Evolutionary conservation across 2,888 invertebrate genomes (phyloP).

Genomic region (Eugnorisma glareosa): DNA sequence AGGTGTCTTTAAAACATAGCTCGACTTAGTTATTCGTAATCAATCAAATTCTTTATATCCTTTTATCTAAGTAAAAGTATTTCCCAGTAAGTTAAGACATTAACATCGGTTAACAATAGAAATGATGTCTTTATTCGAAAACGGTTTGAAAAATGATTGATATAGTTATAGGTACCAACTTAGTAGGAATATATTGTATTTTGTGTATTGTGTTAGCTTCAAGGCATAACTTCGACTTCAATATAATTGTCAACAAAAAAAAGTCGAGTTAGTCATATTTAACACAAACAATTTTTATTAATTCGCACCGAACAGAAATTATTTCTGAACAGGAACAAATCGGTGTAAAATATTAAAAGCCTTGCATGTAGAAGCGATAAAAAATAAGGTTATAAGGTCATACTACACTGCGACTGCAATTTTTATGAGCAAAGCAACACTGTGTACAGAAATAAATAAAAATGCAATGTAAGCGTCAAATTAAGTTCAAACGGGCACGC

Average conservation of each 20-base stretch:
- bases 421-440: constrained; percentile 76
- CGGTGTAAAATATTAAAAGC: constrained; percentile 54
- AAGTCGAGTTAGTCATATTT: not conserved
- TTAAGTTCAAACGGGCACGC: constrained; percentile 77
- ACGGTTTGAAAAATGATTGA: not conserved
- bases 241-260: not conserved
- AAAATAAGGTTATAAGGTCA: constrained; percentile 75
- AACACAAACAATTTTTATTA: constrained; percentile 14
- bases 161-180: not conserved
- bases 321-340: constrained; percentile 38
- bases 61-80: not conserved
- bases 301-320: constrained; percentile 25
- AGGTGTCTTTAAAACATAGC: not conserved
- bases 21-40: not conserved
- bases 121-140: not conserved
- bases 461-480: constrained; percentile 80
- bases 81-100: not conserved
- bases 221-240: not conserved
- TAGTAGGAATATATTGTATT: not conserved
- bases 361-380: constrained; percentile 48
- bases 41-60: not conserved
- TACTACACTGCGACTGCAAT: constrained; percentile 72
- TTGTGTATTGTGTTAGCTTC: not conserved
- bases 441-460: constrained; percentile 76
- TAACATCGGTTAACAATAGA: constrained; percentile 5